A percentile compares a stretch with the other conserved stretches of the same genome.
Conservation (phyloP, 2,113 vertebrate species). For the Pheucticus melanocephalus region DNA sequence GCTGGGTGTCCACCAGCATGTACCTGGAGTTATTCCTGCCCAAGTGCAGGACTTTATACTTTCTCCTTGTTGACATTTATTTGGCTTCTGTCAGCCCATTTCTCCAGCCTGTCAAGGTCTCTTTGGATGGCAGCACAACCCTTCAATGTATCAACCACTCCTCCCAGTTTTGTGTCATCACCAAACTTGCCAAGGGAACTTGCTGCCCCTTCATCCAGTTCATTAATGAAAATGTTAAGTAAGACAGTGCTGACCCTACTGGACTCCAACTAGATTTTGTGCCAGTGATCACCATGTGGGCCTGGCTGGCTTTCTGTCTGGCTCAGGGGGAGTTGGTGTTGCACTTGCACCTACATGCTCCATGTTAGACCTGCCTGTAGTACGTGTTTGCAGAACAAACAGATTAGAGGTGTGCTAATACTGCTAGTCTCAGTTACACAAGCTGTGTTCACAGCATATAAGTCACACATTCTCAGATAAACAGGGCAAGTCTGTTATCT, state of each 20-base stretch:
- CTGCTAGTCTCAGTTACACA: background rate
- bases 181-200: background rate
- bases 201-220: background rate
- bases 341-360: background rate
- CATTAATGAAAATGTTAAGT: background rate
- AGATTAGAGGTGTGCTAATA: background rate
- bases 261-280: background rate
- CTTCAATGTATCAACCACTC: background rate
- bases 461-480: rapidly evolving
- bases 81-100: background rate
- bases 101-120: background rate
- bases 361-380: rapidly evolving
- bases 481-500: background rate
- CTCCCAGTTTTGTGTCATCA: background rate
- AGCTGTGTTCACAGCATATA: background rate
- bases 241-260: background rate
- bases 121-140: background rate
- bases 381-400: background rate
- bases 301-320: background rate
- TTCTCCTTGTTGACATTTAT: background rate
- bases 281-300: background rate
- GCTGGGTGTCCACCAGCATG: background rate
- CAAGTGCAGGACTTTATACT: background rate
- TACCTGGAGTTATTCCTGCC: background rate
- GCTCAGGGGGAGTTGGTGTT: background rate